These are phyloP conservation scores for Phenganax stokvisi DNA, from an alignment of 92 coral and sea anemone genomes.

Conservation along the genomic window DNA sequence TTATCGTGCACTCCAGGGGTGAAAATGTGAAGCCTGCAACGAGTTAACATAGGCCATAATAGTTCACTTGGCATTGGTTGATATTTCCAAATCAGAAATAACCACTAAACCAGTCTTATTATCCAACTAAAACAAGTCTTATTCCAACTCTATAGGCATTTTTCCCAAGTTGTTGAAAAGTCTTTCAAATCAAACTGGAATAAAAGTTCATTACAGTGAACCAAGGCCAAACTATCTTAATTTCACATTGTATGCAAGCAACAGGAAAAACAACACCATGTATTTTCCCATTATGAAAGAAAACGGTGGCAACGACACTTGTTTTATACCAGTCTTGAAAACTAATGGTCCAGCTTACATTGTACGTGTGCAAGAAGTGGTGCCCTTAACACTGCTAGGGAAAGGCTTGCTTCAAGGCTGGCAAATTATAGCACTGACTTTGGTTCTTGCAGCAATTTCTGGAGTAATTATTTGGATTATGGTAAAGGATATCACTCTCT, in stretches of 20 bases:
- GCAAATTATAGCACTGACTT: constrained; percentile 75
- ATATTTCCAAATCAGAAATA: background rate
- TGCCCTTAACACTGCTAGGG: constrained; percentile 73
- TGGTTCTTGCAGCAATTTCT: constrained; percentile 78
- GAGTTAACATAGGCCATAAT: too few relatives aligned
- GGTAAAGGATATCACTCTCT: constrained; percentile 41
- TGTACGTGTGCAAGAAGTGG: constrained; percentile 45
- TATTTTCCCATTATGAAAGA: constrained; percentile 48
- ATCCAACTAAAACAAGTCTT: background rate
- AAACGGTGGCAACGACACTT: constrained; percentile 20
- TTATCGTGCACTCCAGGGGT: too few relatives aligned
- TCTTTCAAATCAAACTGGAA: constrained; percentile 31
- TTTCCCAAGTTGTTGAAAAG: constrained; percentile 9
- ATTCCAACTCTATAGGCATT: background rate
- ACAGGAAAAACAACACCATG: background rate
- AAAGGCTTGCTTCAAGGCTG: constrained; percentile 78
- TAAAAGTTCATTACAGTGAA: constrained; percentile 4
- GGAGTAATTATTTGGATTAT: constrained; percentile 76
- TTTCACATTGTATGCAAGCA: background rate
- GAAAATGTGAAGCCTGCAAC: too few relatives aligned
- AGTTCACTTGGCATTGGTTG: too few relatives aligned
- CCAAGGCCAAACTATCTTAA: background rate
- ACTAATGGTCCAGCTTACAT: constrained; percentile 57
- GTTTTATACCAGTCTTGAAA: constrained; percentile 40
- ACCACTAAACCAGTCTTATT: background rate